Evolutionary conservation across 2,797 vertebrate genomes (phyloP).

Genomic region (Mionectes olivaceus): DNA sequence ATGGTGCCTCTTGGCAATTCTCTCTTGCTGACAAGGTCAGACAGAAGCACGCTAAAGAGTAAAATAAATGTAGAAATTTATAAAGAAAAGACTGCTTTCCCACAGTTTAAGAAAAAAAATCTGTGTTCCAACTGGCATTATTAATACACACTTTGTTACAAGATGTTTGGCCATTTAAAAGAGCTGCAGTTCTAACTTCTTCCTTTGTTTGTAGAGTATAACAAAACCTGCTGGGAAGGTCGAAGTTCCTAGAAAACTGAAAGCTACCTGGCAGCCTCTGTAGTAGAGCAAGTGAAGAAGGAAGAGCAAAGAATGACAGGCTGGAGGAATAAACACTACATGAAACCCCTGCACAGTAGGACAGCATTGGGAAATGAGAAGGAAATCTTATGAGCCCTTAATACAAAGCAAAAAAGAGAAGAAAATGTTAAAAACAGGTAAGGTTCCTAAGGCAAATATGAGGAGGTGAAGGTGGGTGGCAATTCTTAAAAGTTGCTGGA

Average conservation of each 20-base stretch:
- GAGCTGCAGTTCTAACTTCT: conserved; percentile 61
- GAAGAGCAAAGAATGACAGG: conserved; percentile 59
- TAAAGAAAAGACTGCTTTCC: conserved; percentile 38
- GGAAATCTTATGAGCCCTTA: conserved; percentile 38
- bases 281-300: conserved; percentile 59
- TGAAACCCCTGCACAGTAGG: conserved; percentile 54
- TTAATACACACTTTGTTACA: conserved; percentile 63
- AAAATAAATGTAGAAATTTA: conserved; percentile 48
- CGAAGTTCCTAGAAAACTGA: conserved; percentile 65
- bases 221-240: conserved; percentile 69
- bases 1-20: conserved; percentile 41
- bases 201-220: conserved; percentile 57
- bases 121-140: conserved; percentile 57
- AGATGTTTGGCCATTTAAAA: conserved; percentile 67
- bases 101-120: conserved; percentile 6
- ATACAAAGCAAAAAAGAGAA: conserved; percentile 44
- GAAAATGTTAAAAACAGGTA: conserved; percentile 24
- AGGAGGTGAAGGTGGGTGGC: conserved; percentile 1
- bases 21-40: conserved; percentile 65
- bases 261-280: conserved; percentile 62
- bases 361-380: conserved; percentile 55
- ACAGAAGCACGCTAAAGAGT: background rate
- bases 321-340: conserved; percentile 59
- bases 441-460: conserved; percentile 30
- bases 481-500: conserved; percentile 6